phyloP scores from a whole-genome alignment of 2,113 vertebrate genomes.

The Lophura nycthemera region DNA sequence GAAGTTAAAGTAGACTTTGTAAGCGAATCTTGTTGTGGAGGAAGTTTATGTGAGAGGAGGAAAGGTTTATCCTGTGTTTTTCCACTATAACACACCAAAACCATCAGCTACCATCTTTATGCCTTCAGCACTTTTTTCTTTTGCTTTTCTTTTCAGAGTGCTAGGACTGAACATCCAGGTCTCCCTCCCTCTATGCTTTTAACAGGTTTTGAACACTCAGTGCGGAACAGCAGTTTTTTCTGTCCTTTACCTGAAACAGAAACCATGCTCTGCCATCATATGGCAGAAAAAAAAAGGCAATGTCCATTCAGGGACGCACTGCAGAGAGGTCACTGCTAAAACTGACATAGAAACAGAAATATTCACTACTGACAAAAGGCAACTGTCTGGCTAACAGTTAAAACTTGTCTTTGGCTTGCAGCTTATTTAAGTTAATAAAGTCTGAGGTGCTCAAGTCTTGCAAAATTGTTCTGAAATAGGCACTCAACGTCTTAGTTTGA shows the following conservation, averaged over 20 bases:
- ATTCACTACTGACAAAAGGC: neutral
- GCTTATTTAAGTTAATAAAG: neutral
- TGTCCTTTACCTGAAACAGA: neutral
- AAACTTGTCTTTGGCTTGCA: neutral
- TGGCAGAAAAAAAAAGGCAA: neutral
- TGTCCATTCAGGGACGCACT: neutral
- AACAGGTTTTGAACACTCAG: neutral
- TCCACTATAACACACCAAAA: neutral
- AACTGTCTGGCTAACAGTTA: neutral
- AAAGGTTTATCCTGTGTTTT: neutral
- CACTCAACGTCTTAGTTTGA: neutral
- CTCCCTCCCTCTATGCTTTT: neutral
- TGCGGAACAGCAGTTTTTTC: neutral
- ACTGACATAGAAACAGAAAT: neutral
- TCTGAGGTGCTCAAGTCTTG: neutral
- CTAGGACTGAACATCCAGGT: neutral
- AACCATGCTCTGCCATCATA: neutral
- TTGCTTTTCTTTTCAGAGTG: neutral
- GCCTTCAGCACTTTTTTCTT: neutral
- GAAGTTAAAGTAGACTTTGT: conserved; percentile 14
- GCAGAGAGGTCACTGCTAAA: neutral
- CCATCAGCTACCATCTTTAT: neutral
- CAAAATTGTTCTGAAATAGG: accelerated
- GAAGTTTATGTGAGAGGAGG: accelerated
- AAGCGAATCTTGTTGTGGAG: neutral